Evolutionary conservation across 2,113 vertebrate genomes (phyloP), one percentile per base, ranked within the genome.

Genomic region (Mesoclemmys tuberculata): DNA sequence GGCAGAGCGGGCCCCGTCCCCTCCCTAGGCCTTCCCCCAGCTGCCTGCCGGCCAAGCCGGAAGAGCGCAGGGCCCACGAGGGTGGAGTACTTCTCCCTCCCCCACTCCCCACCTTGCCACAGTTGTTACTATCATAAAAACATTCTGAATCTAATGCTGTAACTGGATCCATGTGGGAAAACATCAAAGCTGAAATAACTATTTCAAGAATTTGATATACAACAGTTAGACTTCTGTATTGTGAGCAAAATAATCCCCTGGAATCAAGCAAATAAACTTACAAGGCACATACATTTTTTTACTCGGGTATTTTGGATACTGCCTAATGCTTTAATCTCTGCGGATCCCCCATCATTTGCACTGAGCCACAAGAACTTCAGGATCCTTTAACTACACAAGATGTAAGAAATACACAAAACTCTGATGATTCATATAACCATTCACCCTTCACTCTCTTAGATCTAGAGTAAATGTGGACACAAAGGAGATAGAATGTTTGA

Each of bases 81-180:
- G n/a, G n/a, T n/a, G n/a, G n/a, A n/a, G n/a, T n/a, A n/a, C n/a
- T n/a, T n/a, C n/a, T n/a, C n/a, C n/a, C n/a, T n/a, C n/a, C n/a
- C n/a, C n/a, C n/a, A n/a, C n/a, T n/a, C n/a, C n/a, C n/a, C n/a
- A n/a, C n/a, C n/a, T n/a, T n/a, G n/a, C n/a, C n/a, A n/a, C n/a
- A n/a, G n/a, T n/a, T n/a, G n/a, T n/a, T 83, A 46, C 41, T 61
- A 55, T 31, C 41, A 61, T 38, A 58, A 83, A 46, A 44, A 83
- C 55, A 97, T 78, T 82, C 74, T 92, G 93, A 97, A 89, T 86
- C 75, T 96, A 94, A 94, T 94, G 91, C 58, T 93, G 82, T 93
- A 96, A 95, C 49, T 93, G 79, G 91, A 82, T 80, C 93, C 92
- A 94, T 80, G n/a, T 85, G 94, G 90, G 95, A 92, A 83, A 96